Evolutionary conservation across 2,888 invertebrate species (phyloP), one percentile per base, ranked within the genome.

Genomic region (Rhagonycha lutea): DNA sequence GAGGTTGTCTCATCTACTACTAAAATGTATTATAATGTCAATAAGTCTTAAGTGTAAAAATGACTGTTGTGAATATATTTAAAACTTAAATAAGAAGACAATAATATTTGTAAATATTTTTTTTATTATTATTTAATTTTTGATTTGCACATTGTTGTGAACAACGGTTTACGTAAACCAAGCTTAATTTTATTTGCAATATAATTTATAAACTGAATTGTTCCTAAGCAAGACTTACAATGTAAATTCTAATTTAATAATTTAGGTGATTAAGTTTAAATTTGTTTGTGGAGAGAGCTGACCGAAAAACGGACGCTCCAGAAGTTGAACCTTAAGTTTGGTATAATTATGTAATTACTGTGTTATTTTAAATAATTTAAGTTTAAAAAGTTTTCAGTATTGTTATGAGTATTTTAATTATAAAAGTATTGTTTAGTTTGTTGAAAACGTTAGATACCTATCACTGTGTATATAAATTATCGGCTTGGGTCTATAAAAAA

Each of bases 221-320:
- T 77, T 77, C 77, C 79, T 79, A 79, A 74, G 77, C 70, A 79
- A 79, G 79, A 79, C 79, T 79, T 79, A 69, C 69, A 72, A 60
- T 28, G 63, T 69, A 47, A 73, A 69, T 72, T 70, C 69, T 73
- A 71, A 73, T 76, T 68, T 73, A 70, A 73, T 76, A 63, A 24
- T 63, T 24, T 28, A 28, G 29, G 26, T 68, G 24, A 14, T 68
- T 28, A 68, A 26, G 28, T 68, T 63, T 63, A 63, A 63, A 24
- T 63, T 63, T 63, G 5, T 12, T 32, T 12, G 32, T 14, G 62
- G 63, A 23, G 63, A 23, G 63, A 23, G 63, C 18, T 14, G 23
- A 63, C 12, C 18, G 12, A 12, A 63, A 23, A 18, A 18, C 63
- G 18, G 18, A 24, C 63, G 18, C 32, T 12, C 32, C 32, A 4